Conservation (phyloP, 2,113 vertebrate genomes). For the Chrysemys picta region DNA sequence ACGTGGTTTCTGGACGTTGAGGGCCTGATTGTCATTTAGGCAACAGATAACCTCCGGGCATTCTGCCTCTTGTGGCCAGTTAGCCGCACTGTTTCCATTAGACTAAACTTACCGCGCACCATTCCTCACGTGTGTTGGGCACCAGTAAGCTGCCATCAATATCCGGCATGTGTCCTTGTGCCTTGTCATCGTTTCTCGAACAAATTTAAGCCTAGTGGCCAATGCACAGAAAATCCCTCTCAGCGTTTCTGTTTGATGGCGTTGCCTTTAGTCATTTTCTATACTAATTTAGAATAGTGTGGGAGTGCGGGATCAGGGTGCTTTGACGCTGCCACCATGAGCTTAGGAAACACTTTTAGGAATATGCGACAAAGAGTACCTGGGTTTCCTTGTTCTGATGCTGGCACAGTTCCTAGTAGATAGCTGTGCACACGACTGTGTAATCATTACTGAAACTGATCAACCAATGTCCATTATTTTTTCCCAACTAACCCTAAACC, state of each 20-base stretch:
- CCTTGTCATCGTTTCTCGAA: neutral
- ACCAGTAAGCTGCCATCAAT: fast-evolving
- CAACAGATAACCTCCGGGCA: neutral
- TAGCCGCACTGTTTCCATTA: neutral
- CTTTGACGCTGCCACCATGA: neutral
- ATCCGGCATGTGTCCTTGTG: fast-evolving
- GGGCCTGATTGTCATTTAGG: neutral
- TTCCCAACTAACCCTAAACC: neutral
- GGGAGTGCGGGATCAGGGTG: too few relatives aligned
- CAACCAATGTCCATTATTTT: neutral
- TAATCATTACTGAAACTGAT: neutral
- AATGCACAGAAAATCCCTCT: neutral
- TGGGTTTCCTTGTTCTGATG: too few relatives aligned
- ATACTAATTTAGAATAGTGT: neutral
- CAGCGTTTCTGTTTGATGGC: neutral
- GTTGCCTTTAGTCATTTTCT: neutral
- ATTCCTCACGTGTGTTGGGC: neutral
- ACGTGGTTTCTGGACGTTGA: neutral
- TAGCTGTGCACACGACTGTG: neutral
- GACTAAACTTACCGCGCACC: neutral
- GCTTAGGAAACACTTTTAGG: neutral
- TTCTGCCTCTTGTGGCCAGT: neutral
- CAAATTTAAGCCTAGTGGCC: fast-evolving
- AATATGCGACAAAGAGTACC: fast-evolving
- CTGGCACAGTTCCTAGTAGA: neutral